Base-by-base conservation (phyloP, 1,140 invertebrate genomes). In the Lutraria rhynchaena region DNA sequence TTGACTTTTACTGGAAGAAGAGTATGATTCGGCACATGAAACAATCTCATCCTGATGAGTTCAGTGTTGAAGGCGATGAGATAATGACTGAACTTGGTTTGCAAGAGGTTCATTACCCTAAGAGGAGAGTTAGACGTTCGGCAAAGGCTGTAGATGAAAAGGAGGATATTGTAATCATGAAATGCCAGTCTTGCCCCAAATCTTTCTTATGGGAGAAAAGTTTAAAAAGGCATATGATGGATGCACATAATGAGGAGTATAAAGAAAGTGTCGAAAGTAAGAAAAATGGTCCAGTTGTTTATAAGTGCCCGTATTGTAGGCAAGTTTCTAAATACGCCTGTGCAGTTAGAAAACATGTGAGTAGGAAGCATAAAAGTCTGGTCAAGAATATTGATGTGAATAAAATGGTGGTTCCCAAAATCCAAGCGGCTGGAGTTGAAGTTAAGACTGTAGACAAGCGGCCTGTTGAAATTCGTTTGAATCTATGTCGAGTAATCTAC, bases 321-420 rank as follows among this genome's bases (percentile, higher is more conserved):
- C 61, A 65, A 27, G 37, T 67, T 1, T 63, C 75, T 0, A 65
- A 63, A 31, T 77, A 77, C 55, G 75, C 75, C 3, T 67, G 63
- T 58, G 37, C 53, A 67, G 61, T 77, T 33, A 49, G 63, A 24
- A 77, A 77, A 46, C 75, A 77, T 53, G 35, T 77, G 17, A 35
- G 37, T 7, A 53, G 60, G 19, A 77, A 65, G 44, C 75, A 77
- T 55, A 9, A 41, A 33, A 17, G 37, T 9, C n/a, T 29, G 27
- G 24, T 51, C 9, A 53, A 55, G 41, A 58, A 35, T 9, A 7
- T 65, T 0, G 61, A 77, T 55, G 13, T 77, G 7, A 35, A 33
- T 24, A 77, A 49, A 29, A 7, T 77, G 11, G 9, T 22, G n/a
- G 5, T 77, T 17, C 75, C 75, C n/a, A 77, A 53, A 61, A 22